Evolutionary conservation across 2,113 vertebrate genomes (phyloP).

Genomic region (Plotosus lineatus): DNA sequence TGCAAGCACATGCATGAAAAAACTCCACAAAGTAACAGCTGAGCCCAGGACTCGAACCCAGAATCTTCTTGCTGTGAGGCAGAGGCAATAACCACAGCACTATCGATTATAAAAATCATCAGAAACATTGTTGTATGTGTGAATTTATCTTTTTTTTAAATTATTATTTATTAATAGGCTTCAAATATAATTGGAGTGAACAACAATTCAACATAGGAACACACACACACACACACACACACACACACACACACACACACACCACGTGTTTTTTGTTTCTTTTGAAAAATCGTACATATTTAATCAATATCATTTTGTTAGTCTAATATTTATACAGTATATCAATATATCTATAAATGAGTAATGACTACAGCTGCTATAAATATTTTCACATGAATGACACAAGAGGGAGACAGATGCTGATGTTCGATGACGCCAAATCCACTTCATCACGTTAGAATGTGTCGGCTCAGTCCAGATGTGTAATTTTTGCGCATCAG

Average conservation of each 20-base stretch:
- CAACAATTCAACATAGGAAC: neutral
- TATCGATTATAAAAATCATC: too few species aligned
- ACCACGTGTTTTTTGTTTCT: too few species aligned
- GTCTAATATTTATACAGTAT: neutral
- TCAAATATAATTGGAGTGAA: too few species aligned
- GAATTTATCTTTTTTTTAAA: too few species aligned
- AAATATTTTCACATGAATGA: neutral
- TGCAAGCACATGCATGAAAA: too few species aligned
- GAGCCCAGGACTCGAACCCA: too few species aligned
- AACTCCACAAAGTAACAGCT: too few species aligned
- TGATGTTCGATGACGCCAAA: constrained; percentile 7
- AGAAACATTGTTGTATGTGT: too few species aligned
- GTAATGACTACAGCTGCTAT: neutral
- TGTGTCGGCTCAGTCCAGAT: neutral
- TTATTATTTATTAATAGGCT: too few species aligned
- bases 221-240: constrained; percentile 9
- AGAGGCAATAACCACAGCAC: too few species aligned
- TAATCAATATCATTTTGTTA: neutral
- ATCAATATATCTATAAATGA: neutral
- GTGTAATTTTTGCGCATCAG: neutral
- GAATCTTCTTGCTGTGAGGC: too few species aligned
- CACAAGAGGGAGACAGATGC: constrained; percentile 54
- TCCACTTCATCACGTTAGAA: neutral
- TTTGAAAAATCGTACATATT: neutral
- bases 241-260: neutral